Evolutionary conservation across 2,113 vertebrate genomes (phyloP), one percentile per base, ranked within the genome.

Genomic region (Galemys pyrenaicus): DNA sequence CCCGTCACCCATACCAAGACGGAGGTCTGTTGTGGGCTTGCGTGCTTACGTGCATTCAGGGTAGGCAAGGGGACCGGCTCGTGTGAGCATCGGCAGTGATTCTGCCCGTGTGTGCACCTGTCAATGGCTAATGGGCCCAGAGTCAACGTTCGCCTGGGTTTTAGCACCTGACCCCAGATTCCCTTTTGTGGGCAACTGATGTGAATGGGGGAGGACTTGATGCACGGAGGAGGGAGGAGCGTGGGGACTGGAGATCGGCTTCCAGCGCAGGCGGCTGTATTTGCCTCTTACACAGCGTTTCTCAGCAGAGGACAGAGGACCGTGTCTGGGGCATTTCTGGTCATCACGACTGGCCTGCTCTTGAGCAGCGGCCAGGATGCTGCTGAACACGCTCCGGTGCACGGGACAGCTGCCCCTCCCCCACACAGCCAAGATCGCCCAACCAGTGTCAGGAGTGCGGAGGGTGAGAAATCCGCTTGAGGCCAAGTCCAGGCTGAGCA

Each of bases 11-110:
- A 12, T 0, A 5, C 5, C 74, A 49, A 74, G 65, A 16, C 58
- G 30, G 32, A 2, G 17, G 81, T 15, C 49, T 81, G 4, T 10
- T 13, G 1, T 67, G 28, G 35, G 17, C 41, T 68, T 7, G 22
- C 54, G 22, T 56, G 49, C 24, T 74, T 64, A 6, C 0, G 0
- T 73, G n/a, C 39, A 20, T 44, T 41, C 73, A 0, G 7, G 16
- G 77, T 26, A 92, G 24, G n/a, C 70, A n/a, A 73, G 22, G 26
- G 35, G n/a, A 51, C 30, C n/a, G 35, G 35, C 17, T 80, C 65
- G 3, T 79, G 11, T 67, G 46, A 20, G 37, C 58, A 56, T 6
- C 39, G n/a, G n/a, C 54, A 67, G n/a, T 41, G 37, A 37, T 32
- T 62, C 58, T 24, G 11, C 56, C 35, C 35, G 9, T 37, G 20